Evolutionary conservation across 2,113 vertebrate species (phyloP).

Genomic region (Panurus biarmicus): DNA sequence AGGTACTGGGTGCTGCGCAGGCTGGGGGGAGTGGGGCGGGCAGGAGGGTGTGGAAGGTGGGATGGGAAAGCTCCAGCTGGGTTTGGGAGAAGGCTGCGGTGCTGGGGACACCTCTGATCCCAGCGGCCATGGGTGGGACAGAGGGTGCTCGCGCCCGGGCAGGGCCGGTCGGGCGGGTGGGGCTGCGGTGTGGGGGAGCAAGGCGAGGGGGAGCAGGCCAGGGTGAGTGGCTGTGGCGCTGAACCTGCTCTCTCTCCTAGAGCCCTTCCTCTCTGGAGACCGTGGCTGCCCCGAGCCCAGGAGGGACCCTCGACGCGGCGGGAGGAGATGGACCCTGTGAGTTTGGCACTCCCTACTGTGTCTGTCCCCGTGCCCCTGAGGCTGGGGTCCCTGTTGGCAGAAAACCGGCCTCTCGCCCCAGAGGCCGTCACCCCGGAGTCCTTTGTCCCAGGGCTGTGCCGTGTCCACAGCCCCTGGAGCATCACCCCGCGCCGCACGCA

Average conservation of each 20-base stretch:
- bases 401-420: not conserved
- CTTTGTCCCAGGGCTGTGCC: rapidly evolving
- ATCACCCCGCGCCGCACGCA: not conserved
- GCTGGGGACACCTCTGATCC: not conserved
- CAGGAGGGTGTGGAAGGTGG: rapidly evolving
- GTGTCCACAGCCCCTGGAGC: not conserved
- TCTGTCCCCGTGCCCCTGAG: not conserved
- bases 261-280: conserved; percentile 73
- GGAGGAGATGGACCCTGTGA: conserved; percentile 53
- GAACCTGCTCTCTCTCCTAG: conserved; percentile 33
- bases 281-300: conserved; percentile 68
- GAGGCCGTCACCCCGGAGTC: no score
- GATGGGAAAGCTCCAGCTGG: not conserved
- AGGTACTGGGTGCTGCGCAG: conserved; percentile 16
- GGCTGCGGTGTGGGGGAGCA: not conserved
- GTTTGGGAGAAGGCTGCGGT: not conserved
- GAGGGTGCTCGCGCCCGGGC: not conserved
- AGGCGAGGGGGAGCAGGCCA: not conserved
- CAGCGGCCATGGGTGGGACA: rapidly evolving
- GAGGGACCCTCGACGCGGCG: not conserved
- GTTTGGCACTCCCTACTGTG: not conserved
- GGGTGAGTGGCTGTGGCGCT: rapidly evolving
- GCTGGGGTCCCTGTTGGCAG: not conserved
- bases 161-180: not conserved
- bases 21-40: no score